Base-by-base conservation (phyloP, 2,113 vertebrate genomes). In the Strigops habroptila region DNA sequence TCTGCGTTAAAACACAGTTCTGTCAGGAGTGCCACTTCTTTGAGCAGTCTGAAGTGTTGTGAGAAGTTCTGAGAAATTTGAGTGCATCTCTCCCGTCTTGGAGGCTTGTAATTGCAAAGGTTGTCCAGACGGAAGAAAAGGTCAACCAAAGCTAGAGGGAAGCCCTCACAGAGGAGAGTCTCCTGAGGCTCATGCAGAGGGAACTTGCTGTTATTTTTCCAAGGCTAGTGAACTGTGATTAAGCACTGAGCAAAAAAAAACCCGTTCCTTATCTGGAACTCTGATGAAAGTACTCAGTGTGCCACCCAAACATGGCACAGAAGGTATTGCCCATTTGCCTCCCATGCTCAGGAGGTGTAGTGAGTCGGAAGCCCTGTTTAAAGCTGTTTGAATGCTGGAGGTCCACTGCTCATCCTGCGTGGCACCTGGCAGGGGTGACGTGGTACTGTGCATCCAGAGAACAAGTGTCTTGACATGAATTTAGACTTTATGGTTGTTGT, bases 201-300 rank as follows among this genome's bases (percentile, higher is more conserved):
- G 88, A 91, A 86, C 88, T 79, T 18, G 35, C 41, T 87, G 67
- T 91, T 89, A 80, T 82, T 78, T 75, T 86, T 28, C 67, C 64
- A 78, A 74, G 63, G 37, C 85, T 80, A 51, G 22, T 53, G 74
- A 90, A 71, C 65, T 59, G 49, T 71, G 53, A 88, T 80, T 78
- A 78, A 79, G 75, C 5, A 7, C 23, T 88, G 65, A 77, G 37
- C 3, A 33, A 60, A 87, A 60, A 87, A 60, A 22, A 1, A 0
- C 0, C 71, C 44, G 25, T 41, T 88, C 49, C 48, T 83, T 90
- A 77, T 74, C 84, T 93, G 60, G 69, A 79, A 9, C 68, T 14
- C 12, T 65, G 57, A 37, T 63, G 74, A 63, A 71, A 95, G 59
- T 69, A 27, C 31, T 79, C 57, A 0, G 0, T 76, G 10, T 76